A percentile compares a stretch with the other conserved stretches of the same genome.
Evolutionary conservation across 2,797 vertebrate species (phyloP).

Genomic region (Clarias laeviceps): DNA sequence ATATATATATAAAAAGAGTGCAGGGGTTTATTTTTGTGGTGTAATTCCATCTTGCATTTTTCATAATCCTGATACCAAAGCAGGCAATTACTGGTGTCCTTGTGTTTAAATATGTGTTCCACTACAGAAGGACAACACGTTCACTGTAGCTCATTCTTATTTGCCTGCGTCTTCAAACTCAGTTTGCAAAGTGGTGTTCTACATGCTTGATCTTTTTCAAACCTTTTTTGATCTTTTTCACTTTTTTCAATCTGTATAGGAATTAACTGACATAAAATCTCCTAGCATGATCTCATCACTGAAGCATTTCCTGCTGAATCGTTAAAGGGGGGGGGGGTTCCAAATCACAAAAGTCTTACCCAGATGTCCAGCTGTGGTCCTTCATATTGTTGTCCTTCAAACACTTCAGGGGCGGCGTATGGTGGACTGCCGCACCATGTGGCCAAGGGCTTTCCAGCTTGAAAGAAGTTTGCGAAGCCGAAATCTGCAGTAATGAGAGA

Average conservation of each 20-base stretch:
- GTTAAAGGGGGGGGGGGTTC: neutral
- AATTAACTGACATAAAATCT: slow-evolving; percentile 10
- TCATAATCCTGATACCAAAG: neutral
- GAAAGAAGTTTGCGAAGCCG: slow-evolving; percentile 98
- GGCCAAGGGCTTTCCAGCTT: slow-evolving; percentile 88
- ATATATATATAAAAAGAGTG: too few relatives aligned
- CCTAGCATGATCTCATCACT: neutral
- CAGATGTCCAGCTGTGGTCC: slow-evolving; percentile 98
- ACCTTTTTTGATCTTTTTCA: too few relatives aligned
- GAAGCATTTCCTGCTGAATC: slow-evolving; percentile 12
- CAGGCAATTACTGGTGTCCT: neutral
- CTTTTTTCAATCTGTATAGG: neutral
- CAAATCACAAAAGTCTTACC: slow-evolving; percentile 73
- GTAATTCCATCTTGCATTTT: neutral
- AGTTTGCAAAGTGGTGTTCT: neutral
- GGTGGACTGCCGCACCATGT: slow-evolving; percentile 99
- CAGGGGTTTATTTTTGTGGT: neutral
- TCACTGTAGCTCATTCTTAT: neutral
- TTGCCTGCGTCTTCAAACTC: neutral
- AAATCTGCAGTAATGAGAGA: slow-evolving; percentile 80
- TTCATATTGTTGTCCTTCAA: slow-evolving; percentile 97
- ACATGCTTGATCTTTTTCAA: neutral
- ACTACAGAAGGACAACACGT: too few relatives aligned
- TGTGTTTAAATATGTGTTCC: neutral
- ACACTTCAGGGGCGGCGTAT: slow-evolving; percentile 96